These are phyloP conservation scores for Biston stratarius DNA, from an alignment of 2,888 invertebrate species.

Conservation along the genomic window DNA sequence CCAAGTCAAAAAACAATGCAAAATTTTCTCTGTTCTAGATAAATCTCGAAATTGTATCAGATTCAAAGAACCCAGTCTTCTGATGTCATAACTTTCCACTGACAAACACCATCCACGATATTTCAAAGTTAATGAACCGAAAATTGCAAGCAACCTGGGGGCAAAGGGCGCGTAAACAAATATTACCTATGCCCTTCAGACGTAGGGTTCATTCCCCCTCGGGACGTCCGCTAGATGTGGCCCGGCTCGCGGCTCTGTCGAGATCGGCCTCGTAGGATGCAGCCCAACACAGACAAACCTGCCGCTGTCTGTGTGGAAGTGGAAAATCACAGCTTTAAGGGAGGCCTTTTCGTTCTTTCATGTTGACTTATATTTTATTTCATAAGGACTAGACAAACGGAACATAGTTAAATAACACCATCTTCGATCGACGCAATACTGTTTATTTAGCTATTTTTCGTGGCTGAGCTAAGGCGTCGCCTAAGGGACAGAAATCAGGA, in stretches of 20 bases:
- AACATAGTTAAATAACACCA: too few relatives aligned
- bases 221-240: conserved; percentile 10
- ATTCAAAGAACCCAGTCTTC: neutral
- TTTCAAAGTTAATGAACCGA: conserved; percentile 8
- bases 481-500: too few relatives aligned
- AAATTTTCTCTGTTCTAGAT: neutral
- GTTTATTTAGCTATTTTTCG: too few relatives aligned
- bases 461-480: too few relatives aligned
- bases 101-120: conserved; percentile 7
- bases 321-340: conserved; percentile 4
- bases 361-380: neutral
- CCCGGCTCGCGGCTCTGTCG: neutral
- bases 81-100: conserved; percentile 10
- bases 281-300: neutral
- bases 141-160: conserved; percentile 15
- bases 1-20: neutral
- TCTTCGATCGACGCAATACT: too few relatives aligned
- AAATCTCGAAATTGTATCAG: neutral
- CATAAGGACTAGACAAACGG: too few relatives aligned
- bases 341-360: neutral
- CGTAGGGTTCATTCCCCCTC: conserved; percentile 6
- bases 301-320: neutral
- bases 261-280: neutral
- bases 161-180: conserved; percentile 20
- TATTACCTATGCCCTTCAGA: conserved; percentile 24